phyloP scores from a whole-genome alignment of 1,140 invertebrate genomes.

The Drosophila oshimai region DNA sequence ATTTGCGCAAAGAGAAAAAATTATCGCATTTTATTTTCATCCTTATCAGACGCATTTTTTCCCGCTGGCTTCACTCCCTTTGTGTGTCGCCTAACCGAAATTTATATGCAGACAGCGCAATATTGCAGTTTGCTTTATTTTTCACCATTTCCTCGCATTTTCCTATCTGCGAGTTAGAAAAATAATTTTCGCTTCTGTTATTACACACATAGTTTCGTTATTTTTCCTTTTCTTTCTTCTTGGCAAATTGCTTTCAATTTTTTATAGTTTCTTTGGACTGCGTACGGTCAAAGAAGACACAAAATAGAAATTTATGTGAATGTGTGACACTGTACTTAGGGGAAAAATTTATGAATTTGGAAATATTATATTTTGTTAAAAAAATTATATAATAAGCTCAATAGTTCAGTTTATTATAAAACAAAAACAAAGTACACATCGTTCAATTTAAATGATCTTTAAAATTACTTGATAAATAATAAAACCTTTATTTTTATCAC shows the following conservation, averaged over 20 bases:
- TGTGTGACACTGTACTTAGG: background rate
- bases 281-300: background rate
- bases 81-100: slow-evolving; percentile 31
- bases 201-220: slow-evolving; percentile 21
- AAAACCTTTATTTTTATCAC: background rate
- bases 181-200: slow-evolving; percentile 51
- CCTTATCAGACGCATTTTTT: slow-evolving; percentile 55
- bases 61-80: slow-evolving; percentile 8
- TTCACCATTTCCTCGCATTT: background rate
- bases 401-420: too few relatives aligned
- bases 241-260: slow-evolving; percentile 55
- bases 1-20: slow-evolving; percentile 34
- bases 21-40: slow-evolving; percentile 61
- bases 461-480: too few relatives aligned
- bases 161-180: slow-evolving; percentile 11
- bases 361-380: background rate
- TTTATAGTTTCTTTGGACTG: slow-evolving; percentile 25
- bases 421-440: too few relatives aligned
- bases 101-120: slow-evolving; percentile 59
- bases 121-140: slow-evolving; percentile 38
- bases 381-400: background rate
- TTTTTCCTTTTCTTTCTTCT: slow-evolving; percentile 14
- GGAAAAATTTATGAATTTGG: background rate
- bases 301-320: slow-evolving; percentile 19
- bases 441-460: too few relatives aligned